Base-by-base conservation (phyloP, 92 coral and sea anemone genomes). In the Virgularia gustaviana region DNA sequence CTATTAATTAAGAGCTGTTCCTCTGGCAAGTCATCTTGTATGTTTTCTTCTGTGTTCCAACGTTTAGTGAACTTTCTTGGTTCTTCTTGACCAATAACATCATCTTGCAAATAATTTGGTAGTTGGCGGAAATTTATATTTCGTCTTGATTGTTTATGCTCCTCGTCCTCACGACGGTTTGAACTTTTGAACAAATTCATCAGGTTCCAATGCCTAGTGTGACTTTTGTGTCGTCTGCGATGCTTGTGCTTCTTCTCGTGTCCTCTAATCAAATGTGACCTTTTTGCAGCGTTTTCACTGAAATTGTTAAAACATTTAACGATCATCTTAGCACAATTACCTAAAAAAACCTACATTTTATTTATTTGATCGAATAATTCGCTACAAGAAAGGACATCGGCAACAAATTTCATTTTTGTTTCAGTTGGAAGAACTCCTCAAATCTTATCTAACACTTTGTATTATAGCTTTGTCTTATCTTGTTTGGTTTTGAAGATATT, bases 131-230 rank as follows among this genome's bases (percentile, higher is more conserved):
- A 61, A 30, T 49, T 31, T 8, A 68, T 30, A 16, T 51, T 16
- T 16, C 32, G 31, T 49, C 41, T 30, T 27, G 32, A 47, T 11
- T 12, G 28, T 33, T 51, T 34, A 49, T 30, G 44, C 30, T 49
- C 75, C 18, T 66, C 57, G 20, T 66, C 73, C 47, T 68, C 60
- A 45, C 47, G 57, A 25, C 51, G 44, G 45, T 49, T 61, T 29
- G 30, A 29, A 3, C 9, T 49, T 49, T 68, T 15, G 31, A 31
- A 12, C 28, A 47, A 15, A 15, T 25, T 15, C n/a, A 33, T 52
- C 30, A 15, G 58, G 30, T 52, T 3, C 58, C 58, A 22, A 12
- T 52, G 29, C 13, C 28, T 68, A 45, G 38, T 49, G 36, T 10
- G 38, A 32, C 31, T 49, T 51, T 10, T 49, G 19, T 30, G 13